These are phyloP conservation scores for Nerophis ophidion DNA, from an alignment of 2,113 vertebrate genomes.

Conservation along the genomic window DNA sequence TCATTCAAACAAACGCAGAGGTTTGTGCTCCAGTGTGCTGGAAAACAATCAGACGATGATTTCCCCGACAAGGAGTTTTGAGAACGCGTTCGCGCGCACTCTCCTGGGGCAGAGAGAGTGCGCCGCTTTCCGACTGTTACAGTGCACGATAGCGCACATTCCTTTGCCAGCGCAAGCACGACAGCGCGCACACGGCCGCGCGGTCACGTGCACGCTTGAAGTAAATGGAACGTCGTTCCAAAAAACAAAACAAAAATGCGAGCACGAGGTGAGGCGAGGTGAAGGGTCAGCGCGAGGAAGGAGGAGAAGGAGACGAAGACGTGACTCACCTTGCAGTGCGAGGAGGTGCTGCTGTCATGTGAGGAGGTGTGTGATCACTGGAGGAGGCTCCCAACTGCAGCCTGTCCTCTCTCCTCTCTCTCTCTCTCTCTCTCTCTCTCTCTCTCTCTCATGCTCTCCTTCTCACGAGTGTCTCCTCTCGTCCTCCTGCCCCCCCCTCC, in stretches of 20 bases:
- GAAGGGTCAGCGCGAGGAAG: neutral
- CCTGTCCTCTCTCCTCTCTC: neutral
- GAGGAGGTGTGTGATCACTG: slow-evolving; percentile 2
- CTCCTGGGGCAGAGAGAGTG: neutral
- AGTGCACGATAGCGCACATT: neutral
- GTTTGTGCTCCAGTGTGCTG: slow-evolving; percentile 48
- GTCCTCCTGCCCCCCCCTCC: neutral
- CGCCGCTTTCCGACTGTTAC: neutral
- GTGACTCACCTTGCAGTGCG: slow-evolving; percentile 1
- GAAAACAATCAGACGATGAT: slow-evolving; percentile 43
- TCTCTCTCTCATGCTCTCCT: neutral
- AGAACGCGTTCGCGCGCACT: neutral
- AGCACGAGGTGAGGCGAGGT: neutral
- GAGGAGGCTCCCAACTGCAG: slow-evolving; percentile 4
- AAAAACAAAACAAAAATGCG: neutral
- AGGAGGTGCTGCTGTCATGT: neutral
- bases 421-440: neutral
- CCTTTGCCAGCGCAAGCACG: neutral
- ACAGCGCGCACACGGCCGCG: neutral
- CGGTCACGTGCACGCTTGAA: neutral
- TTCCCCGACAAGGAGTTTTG: slow-evolving; percentile 35
- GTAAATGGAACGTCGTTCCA: too few relatives aligned
- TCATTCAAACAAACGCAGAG: neutral
- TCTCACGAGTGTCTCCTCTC: slow-evolving; percentile 1
- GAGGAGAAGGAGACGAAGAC: neutral